Base-by-base conservation (phyloP, 2,888 invertebrate genomes). In the Hypena proboscidalis region DNA sequence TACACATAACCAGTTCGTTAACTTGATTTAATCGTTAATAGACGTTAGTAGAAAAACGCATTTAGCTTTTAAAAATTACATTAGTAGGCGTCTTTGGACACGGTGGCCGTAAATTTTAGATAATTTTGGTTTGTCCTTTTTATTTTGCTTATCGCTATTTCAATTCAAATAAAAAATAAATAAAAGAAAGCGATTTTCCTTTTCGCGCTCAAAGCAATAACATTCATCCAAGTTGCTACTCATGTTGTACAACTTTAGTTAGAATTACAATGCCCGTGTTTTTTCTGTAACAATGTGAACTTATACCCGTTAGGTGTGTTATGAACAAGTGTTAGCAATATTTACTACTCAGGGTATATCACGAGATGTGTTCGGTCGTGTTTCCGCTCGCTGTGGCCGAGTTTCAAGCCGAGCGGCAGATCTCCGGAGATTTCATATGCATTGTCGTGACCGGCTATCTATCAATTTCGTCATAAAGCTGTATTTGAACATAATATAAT, bases 351-450 rank as follows among this genome's bases (percentile, higher is more conserved):
- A 35, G 45, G 22, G 47, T 60, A 53, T 59, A 50, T 41, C 53
- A 50, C 41, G 48, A 60, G 61, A 49, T 54, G 67, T 53, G 72
- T 70, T 71, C 70, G 70, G 64, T 56, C 67, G 68, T 46, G 54
- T 65, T 77, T 77, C 80, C 78, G 78, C 43, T 47, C 53, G 66
- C 57, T 55, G 70, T 75, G 81, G 74, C 83, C 83, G 84, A 83
- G 74, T 84, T 85, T 74, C 75, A 44, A 70, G 56, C 66, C 60
- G 50, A 70, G 49, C 76, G 74, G 79, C 74, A 78, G 74, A 79
- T 83, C 83, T 73, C 74, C 57, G 59, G 80, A 70, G 77, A 75
- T 73, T 69, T 65, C 72, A 67, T 64, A 58, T 58, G 65, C 69
- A 74, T 79, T 83, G 81, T 81, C 72, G 64, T 55, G 54, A 58